Conservation (phyloP, 2,797 vertebrate genomes). For the Diglossa cyanea region DNA sequence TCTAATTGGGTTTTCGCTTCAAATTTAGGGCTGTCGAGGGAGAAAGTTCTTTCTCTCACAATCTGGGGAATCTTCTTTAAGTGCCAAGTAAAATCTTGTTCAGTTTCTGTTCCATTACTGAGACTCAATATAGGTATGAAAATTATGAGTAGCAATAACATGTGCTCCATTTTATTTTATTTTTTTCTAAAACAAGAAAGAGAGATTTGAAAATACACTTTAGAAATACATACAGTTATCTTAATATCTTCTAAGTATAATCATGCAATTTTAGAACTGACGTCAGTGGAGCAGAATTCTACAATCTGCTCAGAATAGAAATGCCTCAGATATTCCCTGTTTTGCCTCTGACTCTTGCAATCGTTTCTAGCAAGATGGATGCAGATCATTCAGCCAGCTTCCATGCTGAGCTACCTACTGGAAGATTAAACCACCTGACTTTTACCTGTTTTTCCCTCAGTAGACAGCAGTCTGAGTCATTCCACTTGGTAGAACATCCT, state of each 20-base stretch:
- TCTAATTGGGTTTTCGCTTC: constrained; percentile 79
- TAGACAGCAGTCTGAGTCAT: neutral
- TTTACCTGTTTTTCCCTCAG: neutral
- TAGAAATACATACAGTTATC: neutral
- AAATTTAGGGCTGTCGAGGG: constrained; percentile 83
- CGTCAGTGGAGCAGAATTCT: neutral
- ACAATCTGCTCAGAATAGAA: neutral
- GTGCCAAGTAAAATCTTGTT: constrained; percentile 88
- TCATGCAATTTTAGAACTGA: neutral
- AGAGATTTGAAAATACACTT: constrained; percentile 9
- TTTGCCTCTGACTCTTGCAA: neutral
- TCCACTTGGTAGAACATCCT: neutral
- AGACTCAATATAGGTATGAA: constrained; percentile 74
- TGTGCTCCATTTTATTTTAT: constrained; percentile 81
- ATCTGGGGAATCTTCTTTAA: constrained; percentile 86
- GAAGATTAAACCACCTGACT: neutral
- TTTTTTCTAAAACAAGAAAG: constrained; percentile 72
- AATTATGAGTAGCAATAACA: constrained; percentile 80
- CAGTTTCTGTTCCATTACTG: constrained; percentile 64
- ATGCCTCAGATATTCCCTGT: neutral
- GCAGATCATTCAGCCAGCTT: neutral
- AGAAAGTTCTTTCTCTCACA: constrained; percentile 83
- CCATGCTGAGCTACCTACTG: neutral
- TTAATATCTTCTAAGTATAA: neutral
- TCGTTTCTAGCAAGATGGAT: neutral